phyloP scores from a whole-genome alignment of 2,797 vertebrate genomes.

The Ptychobarbus kaznakovi region DNA sequence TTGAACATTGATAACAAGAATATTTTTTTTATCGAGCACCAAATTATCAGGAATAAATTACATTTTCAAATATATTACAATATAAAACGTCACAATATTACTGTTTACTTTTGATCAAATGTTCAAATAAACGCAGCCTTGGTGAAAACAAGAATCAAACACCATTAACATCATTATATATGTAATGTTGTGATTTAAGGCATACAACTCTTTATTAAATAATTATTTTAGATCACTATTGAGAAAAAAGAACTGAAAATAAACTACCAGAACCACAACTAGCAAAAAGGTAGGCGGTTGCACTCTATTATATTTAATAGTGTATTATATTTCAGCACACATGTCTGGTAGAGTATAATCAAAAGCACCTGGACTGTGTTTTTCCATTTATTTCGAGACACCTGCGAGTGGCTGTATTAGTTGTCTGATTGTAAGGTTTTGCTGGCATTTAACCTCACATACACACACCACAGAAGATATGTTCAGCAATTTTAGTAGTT shows the following conservation, averaged over 20 bases:
- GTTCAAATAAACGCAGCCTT: background rate
- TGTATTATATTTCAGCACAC: conserved; percentile 8
- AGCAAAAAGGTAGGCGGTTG: background rate
- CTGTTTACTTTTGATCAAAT: background rate
- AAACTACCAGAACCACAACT: background rate
- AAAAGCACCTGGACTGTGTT: background rate
- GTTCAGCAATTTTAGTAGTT: conserved; percentile 5
- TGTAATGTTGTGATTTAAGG: background rate
- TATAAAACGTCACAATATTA: background rate
- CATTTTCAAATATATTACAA: background rate
- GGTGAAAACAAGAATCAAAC: background rate
- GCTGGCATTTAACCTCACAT: conserved; percentile 16
- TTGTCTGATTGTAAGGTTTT: background rate
- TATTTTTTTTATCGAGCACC: no score
- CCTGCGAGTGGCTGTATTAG: conserved; percentile 9
- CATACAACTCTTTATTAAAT: background rate
- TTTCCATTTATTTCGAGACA: conserved; percentile 9
- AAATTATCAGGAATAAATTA: background rate
- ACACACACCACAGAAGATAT: background rate
- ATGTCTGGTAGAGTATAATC: background rate
- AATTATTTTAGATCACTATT: background rate
- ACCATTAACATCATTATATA: background rate
- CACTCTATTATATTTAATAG: background rate
- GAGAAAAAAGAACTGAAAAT: background rate
- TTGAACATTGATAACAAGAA: background rate